phyloP scores from a whole-genome alignment of 2,113 vertebrate genomes.

The Fulica atra region DNA sequence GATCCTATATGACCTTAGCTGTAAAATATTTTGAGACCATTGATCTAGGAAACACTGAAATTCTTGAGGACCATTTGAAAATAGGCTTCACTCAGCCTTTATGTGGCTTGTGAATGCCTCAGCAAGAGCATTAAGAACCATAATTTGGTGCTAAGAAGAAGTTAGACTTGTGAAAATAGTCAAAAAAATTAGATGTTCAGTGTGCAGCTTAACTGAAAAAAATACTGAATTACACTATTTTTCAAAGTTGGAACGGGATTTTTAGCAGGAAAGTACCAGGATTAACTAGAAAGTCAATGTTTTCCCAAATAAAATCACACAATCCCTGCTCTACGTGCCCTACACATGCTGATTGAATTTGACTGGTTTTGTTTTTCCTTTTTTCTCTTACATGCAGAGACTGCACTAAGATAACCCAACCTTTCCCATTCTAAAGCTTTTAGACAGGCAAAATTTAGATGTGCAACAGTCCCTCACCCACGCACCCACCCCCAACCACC shows the following conservation, averaged over 20 bases:
- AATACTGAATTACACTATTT: not conserved
- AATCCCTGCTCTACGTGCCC: not conserved
- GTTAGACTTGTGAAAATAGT: not conserved
- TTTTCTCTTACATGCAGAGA: not conserved
- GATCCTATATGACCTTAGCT: not conserved
- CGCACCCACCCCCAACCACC: too few species aligned
- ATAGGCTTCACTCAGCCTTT: rapidly evolving
- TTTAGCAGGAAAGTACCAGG: not conserved
- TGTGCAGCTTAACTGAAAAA: not conserved
- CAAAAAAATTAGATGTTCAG: not conserved
- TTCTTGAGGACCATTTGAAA: not conserved
- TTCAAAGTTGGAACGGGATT: not conserved
- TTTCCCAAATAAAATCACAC: not conserved
- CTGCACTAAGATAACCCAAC: not conserved
- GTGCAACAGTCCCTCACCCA: not conserved
- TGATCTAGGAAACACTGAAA: not conserved
- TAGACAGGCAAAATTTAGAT: not conserved
- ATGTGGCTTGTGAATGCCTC: not conserved
- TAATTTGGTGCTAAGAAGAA: not conserved
- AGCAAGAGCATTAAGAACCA: not conserved
- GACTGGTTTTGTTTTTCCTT: not conserved
- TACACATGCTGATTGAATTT: not conserved
- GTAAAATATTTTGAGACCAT: not conserved
- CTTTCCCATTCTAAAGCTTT: not conserved
- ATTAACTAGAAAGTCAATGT: not conserved